phyloP scores from a whole-genome alignment of 2,888 invertebrate species.

The Rhamnusium bicolor region DNA sequence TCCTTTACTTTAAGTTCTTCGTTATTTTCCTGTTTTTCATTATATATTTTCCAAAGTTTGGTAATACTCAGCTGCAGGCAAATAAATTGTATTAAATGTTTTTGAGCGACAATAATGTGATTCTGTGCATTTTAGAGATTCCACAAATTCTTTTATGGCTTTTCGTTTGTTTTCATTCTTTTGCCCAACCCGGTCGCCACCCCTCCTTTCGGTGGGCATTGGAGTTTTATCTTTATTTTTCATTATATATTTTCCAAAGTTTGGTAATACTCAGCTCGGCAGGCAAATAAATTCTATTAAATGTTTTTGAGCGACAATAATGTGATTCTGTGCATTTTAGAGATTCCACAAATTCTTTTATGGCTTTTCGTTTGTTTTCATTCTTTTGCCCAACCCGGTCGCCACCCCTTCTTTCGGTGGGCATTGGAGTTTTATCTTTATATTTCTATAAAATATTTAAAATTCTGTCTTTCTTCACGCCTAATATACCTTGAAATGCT shows the following conservation, averaged over 20 bases:
- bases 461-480: too few relatives aligned
- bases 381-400: neutral
- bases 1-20: slow-evolving; percentile 5
- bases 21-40: slow-evolving; percentile 1
- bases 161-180: neutral
- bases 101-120: slow-evolving; percentile 1
- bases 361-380: neutral
- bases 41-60: slow-evolving; percentile 18
- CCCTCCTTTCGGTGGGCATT: neutral
- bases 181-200: neutral
- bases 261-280: slow-evolving; percentile 8
- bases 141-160: slow-evolving; percentile 5
- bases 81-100: slow-evolving; percentile 10
- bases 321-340: neutral
- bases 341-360: slow-evolving; percentile 11
- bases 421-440: neutral
- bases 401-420: neutral
- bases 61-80: slow-evolving; percentile 13
- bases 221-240: neutral
- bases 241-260: slow-evolving; percentile 14
- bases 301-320: slow-evolving; percentile 3
- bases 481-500: neutral
- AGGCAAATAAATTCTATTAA: slow-evolving; percentile 15
- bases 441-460: neutral
- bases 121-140: neutral